Evolutionary conservation across 2,113 vertebrate genomes (phyloP).

Genomic region (Paracyprichromis sp.): DNA sequence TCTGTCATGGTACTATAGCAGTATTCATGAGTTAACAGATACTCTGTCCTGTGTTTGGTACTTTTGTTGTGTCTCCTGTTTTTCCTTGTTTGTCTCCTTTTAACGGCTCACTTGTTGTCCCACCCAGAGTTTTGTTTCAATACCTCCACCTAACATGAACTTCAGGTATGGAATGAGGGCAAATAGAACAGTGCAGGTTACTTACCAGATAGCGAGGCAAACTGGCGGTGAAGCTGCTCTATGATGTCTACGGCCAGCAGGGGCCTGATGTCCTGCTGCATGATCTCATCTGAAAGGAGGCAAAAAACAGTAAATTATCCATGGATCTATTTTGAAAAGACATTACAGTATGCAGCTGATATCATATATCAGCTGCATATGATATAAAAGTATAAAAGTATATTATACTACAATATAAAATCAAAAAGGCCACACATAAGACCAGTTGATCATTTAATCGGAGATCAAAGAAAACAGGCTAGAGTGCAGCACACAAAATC

Average conservation of each 20-base stretch:
- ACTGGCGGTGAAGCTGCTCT: constrained; percentile 91
- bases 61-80: neutral
- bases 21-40: neutral
- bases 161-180: neutral
- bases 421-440: neutral
- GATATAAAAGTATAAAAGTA: neutral
- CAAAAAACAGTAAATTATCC: neutral
- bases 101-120: neutral
- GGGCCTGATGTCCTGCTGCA: constrained; percentile 95
- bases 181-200: neutral
- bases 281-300: constrained; percentile 87
- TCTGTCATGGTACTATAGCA: neutral
- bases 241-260: constrained; percentile 90
- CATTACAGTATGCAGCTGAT: neutral
- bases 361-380: neutral
- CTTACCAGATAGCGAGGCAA: constrained; percentile 92
- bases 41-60: neutral
- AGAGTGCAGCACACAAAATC: neutral
- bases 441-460: neutral
- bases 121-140: neutral
- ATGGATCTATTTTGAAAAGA: neutral
- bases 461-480: neutral
- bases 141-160: neutral
- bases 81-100: neutral
- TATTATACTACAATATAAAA: neutral